Evolutionary conservation across 1,140 invertebrate genomes (phyloP), one percentile per base, ranked within the genome.

Genomic region (Trialeurodes vaporariorum): DNA sequence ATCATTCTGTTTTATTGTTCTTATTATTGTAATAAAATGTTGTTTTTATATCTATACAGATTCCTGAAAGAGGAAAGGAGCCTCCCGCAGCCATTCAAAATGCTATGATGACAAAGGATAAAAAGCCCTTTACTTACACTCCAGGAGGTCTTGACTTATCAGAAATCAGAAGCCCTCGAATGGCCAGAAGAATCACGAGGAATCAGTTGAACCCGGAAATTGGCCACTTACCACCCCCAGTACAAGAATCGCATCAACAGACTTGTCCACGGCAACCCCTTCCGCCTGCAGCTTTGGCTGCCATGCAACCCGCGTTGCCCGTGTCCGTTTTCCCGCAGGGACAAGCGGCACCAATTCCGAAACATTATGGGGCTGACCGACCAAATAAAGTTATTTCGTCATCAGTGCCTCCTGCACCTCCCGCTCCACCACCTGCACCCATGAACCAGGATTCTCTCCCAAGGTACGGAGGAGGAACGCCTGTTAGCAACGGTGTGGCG

Each of bases 111-210:
- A 93, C 90, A 69, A 93, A 94, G 80, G 93, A 96, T 76, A 96
- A 95, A 77, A 95, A 93, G 76, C 93, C 93, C 1, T 96, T 96
- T 76, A 96, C 93, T 1, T 96, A 96, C 76, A 94, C 93, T 21
- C 93, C 93, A 1, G 86, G 86, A 1, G 93, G 93, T 65, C 82
- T 96, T 61, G 92, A 96, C 77, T 81, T 96, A 25, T 92, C 90
- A 0, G 91, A 96, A 77, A 94, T 96, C 49, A 83, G 86, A 68
- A 94, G 90, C 66, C 93, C 93, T 1, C 83, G 92, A 70, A 94
- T 96, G 90, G 89, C 90, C 17, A 83, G 91, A 71, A 81, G 92
- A 59, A 83, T 93, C 71, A 84, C 83, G 64, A 80, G 84, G 67
- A 85, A 86, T 63, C 81, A 79, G n/a, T 80, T 79, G 70, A 87